Conservation (phyloP, 2,113 vertebrate species). For the Podilymbus podiceps region DNA sequence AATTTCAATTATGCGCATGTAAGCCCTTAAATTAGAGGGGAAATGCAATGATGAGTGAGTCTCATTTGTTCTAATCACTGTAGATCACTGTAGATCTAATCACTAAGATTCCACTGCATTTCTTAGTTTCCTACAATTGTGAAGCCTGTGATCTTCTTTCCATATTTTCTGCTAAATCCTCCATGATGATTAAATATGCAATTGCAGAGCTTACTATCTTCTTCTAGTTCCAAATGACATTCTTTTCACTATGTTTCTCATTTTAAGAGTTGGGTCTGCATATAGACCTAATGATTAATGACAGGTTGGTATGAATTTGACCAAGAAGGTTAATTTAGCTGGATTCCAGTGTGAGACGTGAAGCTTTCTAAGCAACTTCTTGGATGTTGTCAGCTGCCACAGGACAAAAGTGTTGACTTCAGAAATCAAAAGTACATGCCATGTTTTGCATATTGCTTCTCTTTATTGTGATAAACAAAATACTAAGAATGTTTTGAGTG, state of each 20-base stretch:
- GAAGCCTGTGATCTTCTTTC: background rate
- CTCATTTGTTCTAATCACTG: background rate
- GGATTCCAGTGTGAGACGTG: background rate
- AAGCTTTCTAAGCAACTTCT: background rate
- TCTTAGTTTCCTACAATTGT: background rate
- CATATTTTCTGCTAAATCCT: background rate
- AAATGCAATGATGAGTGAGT: background rate
- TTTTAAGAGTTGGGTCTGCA: background rate
- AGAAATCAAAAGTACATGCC: background rate
- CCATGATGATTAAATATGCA: background rate
- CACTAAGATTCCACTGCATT: background rate
- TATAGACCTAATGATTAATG: background rate
- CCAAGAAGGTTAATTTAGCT: background rate
- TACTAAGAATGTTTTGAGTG: background rate
- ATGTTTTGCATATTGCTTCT: background rate
- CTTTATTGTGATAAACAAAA: constrained; percentile 12
- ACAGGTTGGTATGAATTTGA: background rate
- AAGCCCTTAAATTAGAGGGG: background rate
- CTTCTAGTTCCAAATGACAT: background rate
- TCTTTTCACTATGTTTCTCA: background rate
- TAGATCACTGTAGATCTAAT: too few species aligned
- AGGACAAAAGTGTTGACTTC: background rate
- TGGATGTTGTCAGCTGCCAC: background rate
- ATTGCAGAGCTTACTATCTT: background rate
- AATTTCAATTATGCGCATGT: background rate